Percentiles rank a stretch among this genome's conserved stretches.
Evolutionary conservation across 2,888 invertebrate species (phyloP).

Genomic region (Flexamia atlantica): DNA sequence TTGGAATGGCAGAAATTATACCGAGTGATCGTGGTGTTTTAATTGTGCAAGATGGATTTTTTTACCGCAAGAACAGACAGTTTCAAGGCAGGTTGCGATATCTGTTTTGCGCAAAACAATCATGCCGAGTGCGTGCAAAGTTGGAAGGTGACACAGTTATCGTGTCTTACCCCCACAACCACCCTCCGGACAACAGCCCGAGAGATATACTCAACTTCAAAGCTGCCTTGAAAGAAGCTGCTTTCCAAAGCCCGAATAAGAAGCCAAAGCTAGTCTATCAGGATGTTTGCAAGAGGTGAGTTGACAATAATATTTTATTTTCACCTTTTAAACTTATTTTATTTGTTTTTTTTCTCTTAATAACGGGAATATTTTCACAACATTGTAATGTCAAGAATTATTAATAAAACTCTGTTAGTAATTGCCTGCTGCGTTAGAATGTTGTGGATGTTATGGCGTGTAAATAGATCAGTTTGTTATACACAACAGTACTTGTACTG

Average conservation of each 20-base stretch:
- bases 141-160: background rate
- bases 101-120: background rate
- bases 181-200: background rate
- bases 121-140: background rate
- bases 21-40: background rate
- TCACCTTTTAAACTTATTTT: no score
- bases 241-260: background rate
- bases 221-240: background rate
- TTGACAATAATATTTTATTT: background rate
- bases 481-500: no score
- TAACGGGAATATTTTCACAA: no score
- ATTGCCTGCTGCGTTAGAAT: no score
- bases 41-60: slow-evolving; percentile 3
- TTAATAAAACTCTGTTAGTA: no score
- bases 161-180: background rate
- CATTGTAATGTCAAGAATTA: no score
- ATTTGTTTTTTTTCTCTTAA: no score
- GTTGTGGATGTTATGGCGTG: no score
- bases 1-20: background rate
- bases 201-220: background rate
- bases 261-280: background rate
- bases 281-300: background rate
- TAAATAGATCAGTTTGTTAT: no score
- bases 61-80: background rate
- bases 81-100: background rate